Evolutionary conservation across 2,113 vertebrate genomes (phyloP), one percentile per base, ranked within the genome.

Genomic region (Sminthopsis crassicaudata): DNA sequence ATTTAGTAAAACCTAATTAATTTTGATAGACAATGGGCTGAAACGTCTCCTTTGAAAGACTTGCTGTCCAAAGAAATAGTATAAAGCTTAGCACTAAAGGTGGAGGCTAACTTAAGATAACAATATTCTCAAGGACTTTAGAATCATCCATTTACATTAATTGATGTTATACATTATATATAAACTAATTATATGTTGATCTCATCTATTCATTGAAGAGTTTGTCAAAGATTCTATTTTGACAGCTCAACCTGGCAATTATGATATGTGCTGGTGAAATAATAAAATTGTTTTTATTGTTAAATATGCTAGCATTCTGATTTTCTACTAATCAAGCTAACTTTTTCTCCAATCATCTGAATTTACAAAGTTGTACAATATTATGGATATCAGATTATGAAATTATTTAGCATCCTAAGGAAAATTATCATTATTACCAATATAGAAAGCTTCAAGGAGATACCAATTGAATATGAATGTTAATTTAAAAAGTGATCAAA

Each of bases 371-470:
- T 84, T 84, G 95, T 95, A 92, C 24, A 95, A 53, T 57, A 91
- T 26, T 54, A 95, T 55, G 96, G 94, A 90, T 90, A 94, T 95
- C 84, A 93, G 42, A 95, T 92, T 92, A 95, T 90, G 22, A 94
- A 92, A 55, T 94, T 93, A 94, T 93, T 96, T 93, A 96, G 95
- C 53, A 36, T 93, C 24, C 12, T 14, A 36, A 94, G 94, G 95
- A 94, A 97, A 76, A 42, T 94, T 91, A 95, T 95, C 94, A 92
- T 23, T 95, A 42, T 52, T 46, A 60, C 95, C 57, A 94, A 84
- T 94, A n/a, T 89, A 92, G 46, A 96, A 94, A 92, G 90, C 8
- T 94, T 96, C 84, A 95, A 3, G 95, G 50, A 42, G 95, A 95
- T 26, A 93, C 55, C 60, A 30, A 91, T 93, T 10, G 90, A 95